Conservation (phyloP, 2,888 invertebrate genomes). For the Eupsilia transversa region DNA sequence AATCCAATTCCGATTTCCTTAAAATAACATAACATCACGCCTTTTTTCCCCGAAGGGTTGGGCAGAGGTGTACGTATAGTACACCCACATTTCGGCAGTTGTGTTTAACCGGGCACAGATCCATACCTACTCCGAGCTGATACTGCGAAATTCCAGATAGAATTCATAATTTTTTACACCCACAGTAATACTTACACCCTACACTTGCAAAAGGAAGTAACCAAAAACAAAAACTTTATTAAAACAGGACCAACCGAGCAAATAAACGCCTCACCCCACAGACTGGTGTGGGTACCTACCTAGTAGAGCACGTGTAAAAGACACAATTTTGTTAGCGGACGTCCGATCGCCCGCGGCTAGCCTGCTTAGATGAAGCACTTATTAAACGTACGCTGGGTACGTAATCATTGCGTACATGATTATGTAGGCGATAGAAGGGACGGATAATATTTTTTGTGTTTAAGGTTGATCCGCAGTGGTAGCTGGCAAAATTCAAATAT, state of each 20-base stretch:
- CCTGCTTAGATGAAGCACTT: constrained; percentile 71
- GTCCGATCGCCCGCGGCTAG: constrained; percentile 73
- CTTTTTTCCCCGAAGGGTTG: too few species aligned
- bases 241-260: constrained; percentile 25
- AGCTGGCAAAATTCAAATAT: too few species aligned
- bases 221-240: constrained; percentile 47
- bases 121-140: too few species aligned
- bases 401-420: constrained; percentile 69
- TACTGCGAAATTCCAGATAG: too few species aligned
- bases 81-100: too few species aligned
- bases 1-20: not conserved
- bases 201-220: not conserved
- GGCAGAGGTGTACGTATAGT: too few species aligned
- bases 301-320: constrained; percentile 66
- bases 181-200: not conserved
- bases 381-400: constrained; percentile 67
- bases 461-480: too few species aligned
- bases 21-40: too few species aligned
- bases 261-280: constrained; percentile 30
- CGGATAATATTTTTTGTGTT: too few species aligned
- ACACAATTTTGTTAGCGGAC: constrained; percentile 74
- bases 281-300: not conserved
- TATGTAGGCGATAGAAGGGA: constrained; percentile 52
- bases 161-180: not conserved
- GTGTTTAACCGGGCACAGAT: too few species aligned